phyloP scores from a whole-genome alignment of 2,797 vertebrate genomes.

The Streptopelia turtur region DNA sequence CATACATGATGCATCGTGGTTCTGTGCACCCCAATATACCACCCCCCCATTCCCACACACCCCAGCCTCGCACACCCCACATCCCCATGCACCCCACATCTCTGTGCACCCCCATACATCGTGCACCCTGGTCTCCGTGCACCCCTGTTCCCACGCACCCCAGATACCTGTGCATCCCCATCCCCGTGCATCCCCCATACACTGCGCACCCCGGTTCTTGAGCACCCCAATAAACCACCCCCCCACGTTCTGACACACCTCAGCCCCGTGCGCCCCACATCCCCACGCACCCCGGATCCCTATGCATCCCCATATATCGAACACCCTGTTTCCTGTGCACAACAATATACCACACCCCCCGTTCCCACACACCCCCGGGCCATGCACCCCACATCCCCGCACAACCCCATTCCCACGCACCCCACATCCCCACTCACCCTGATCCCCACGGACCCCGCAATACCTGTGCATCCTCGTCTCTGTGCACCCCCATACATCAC shows the following conservation, averaged over 20 bases:
- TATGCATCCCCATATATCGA: no score
- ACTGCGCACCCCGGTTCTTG: not conserved
- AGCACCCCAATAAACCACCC: not conserved
- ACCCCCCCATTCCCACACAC: fast-evolving
- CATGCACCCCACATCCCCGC: no score
- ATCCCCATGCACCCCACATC: not conserved
- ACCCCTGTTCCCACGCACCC: not conserved
- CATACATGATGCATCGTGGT: not conserved
- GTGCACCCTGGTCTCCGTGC: fast-evolving
- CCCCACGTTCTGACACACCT: not conserved
- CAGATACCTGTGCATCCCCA: not conserved
- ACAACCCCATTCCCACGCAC: no score
- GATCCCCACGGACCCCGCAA: no score
- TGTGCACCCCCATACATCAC: not conserved
- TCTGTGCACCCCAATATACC: no score
- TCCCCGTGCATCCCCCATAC: not conserved
- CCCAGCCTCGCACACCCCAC: no score
- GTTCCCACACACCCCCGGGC: no score
- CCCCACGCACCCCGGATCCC: not conserved
- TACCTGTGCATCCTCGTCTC: no score
- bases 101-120: not conserved
- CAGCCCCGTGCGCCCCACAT: no score
- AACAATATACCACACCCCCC: no score
- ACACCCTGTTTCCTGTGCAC: no score
- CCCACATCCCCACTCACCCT: not conserved